Conservation (phyloP, 2,797 vertebrate species). For the Chiloscyllium punctatum region DNA sequence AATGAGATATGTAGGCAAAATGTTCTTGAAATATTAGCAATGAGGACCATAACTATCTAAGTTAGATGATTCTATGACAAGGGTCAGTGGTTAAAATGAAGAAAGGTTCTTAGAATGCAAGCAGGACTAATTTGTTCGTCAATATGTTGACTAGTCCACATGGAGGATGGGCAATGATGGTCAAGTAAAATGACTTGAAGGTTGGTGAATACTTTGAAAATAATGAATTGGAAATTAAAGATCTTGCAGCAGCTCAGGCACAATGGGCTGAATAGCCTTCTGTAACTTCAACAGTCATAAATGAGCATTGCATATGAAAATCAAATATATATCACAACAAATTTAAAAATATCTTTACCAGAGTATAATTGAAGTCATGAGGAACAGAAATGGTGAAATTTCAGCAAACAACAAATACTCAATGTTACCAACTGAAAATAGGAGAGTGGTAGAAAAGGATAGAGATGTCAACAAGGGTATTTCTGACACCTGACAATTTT, state of each 20-base stretch:
- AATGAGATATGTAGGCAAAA: background rate
- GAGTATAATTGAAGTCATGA: background rate
- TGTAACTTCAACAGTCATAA: background rate
- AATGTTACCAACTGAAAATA: background rate
- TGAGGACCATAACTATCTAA: background rate
- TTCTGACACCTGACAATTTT: background rate
- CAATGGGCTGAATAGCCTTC: background rate
- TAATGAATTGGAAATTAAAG: background rate
- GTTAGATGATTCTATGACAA: background rate
- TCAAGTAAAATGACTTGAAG: background rate
- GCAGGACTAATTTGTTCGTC: background rate
- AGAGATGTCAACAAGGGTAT: background rate
- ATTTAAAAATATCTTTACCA: background rate
- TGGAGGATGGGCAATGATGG: background rate
- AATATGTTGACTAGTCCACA: background rate
- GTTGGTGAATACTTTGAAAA: background rate
- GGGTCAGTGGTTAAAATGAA: background rate
- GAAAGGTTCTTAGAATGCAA: background rate
- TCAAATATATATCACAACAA: background rate
- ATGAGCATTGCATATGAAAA: background rate
- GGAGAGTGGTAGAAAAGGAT: background rate
- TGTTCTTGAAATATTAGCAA: background rate
- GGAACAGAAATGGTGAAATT: background rate
- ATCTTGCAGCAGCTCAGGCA: background rate
- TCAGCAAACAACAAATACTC: conserved; percentile 3